A percentile compares a stretch with the other conserved stretches of the same genome.
These are phyloP conservation scores for Ectemnius continuus DNA, from an alignment of 2,888 invertebrate genomes.

Conservation along the genomic window DNA sequence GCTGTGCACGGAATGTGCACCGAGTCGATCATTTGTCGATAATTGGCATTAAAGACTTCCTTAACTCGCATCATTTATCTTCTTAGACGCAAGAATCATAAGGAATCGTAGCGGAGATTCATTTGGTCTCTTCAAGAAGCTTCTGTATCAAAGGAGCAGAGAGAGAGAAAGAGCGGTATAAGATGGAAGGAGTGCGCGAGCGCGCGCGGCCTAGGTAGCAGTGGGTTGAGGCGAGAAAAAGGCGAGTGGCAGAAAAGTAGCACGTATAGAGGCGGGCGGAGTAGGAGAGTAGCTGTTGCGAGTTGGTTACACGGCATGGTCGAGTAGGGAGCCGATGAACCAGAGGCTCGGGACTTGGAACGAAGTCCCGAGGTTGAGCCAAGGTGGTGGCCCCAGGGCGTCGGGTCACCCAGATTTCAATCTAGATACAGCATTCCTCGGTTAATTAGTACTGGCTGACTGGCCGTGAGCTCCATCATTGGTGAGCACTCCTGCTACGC, in stretches of 20 bases:
- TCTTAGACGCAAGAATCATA: no score
- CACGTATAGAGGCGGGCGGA: conserved; percentile 27
- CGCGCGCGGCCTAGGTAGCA: background rate
- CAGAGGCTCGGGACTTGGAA: conserved; percentile 41
- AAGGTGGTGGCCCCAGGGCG: conserved; percentile 76
- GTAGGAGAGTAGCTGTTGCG: no score
- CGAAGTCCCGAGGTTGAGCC: conserved; percentile 63
- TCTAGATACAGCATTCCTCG: conserved; percentile 77
- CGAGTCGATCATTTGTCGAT: no score
- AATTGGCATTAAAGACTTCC: no score
- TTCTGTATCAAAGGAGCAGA: background rate
- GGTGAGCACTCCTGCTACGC: conserved; percentile 63
- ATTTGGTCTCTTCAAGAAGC: no score
- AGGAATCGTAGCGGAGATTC: no score
- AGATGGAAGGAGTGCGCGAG: background rate
- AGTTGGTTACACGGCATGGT: no score
- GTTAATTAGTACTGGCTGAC: conserved; percentile 76
- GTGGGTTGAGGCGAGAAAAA: conserved; percentile 18
- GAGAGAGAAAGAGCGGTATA: background rate
- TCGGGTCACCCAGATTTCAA: conserved; percentile 78
- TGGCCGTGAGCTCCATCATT: conserved; percentile 72
- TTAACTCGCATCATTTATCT: no score
- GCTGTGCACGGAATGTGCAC: no score
- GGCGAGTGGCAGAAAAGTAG: conserved; percentile 42
- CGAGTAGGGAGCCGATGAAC: conserved; percentile 58